Percentiles rank a stretch among this genome's conserved stretches.
phyloP scores from a whole-genome alignment of 2,797 vertebrate genomes.

The Poecilia gillii region DNA sequence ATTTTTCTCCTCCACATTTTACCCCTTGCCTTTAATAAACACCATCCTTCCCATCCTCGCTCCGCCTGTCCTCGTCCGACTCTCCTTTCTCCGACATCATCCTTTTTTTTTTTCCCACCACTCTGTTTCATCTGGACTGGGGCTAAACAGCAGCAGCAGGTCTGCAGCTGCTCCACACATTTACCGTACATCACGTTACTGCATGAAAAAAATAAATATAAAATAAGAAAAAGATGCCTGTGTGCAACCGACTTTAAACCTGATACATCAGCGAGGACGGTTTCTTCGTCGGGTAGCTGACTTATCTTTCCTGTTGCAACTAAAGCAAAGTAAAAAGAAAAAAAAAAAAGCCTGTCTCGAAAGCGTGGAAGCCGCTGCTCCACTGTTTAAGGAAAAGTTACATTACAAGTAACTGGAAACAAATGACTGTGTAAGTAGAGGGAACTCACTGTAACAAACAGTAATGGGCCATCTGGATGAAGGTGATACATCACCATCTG shows the following conservation, averaged over 20 bases:
- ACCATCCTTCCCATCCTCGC: slow-evolving; percentile 2
- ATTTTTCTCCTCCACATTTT: slow-evolving; percentile 32
- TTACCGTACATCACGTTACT: slow-evolving; percentile 7
- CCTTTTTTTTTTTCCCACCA: slow-evolving; percentile 6
- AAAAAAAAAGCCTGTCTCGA: slow-evolving; percentile 13
- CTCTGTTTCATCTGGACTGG: slow-evolving; percentile 16
- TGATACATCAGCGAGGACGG: slow-evolving; percentile 21
- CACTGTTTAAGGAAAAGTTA: slow-evolving; percentile 52
- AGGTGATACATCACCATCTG: slow-evolving; percentile 60
- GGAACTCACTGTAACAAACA: slow-evolving; percentile 58
- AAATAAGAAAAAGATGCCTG: slow-evolving; percentile 31
- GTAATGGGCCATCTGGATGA: slow-evolving; percentile 66
- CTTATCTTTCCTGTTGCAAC: slow-evolving; percentile 10
- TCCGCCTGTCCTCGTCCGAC: not conserved
- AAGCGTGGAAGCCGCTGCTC: slow-evolving; percentile 14
- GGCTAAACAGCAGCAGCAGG: slow-evolving; percentile 17
- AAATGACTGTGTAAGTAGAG: slow-evolving; percentile 56
- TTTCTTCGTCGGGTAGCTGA: slow-evolving; percentile 28
- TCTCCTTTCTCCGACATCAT: slow-evolving; percentile 11
- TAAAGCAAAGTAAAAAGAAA: not conserved
- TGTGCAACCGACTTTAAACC: slow-evolving; percentile 40
- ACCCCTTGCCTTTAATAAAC: slow-evolving; percentile 26
- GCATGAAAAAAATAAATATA: slow-evolving; percentile 12
- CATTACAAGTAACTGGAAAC: slow-evolving; percentile 61
- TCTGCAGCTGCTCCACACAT: slow-evolving; percentile 55